Conservation (phyloP, 2,797 vertebrate species). For the Clarias pachynema region DNA sequence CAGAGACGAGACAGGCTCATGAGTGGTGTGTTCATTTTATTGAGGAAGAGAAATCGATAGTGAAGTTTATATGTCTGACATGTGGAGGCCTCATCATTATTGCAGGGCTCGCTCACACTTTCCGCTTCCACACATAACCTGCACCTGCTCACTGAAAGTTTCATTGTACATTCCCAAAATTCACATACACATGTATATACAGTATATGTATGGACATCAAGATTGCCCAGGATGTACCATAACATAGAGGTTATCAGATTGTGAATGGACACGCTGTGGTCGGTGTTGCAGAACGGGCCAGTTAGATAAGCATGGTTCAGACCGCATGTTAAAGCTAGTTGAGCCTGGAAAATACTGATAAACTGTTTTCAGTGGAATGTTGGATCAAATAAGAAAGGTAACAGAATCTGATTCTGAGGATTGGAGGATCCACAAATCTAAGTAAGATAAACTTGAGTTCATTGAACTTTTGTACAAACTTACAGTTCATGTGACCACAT, state of each 20-base stretch:
- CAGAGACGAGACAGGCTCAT: conserved; percentile 59
- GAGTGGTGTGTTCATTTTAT: conserved; percentile 66
- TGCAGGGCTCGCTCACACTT: conserved; percentile 75
- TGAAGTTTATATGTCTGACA: conserved; percentile 74
- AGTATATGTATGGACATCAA: conserved; percentile 18
- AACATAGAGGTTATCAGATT: conserved; percentile 71
- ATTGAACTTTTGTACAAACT: conserved; percentile 5
- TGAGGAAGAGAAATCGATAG: conserved; percentile 71
- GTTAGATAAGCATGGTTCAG: conserved; percentile 66
- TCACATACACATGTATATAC: background rate
- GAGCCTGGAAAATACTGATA: conserved; percentile 32
- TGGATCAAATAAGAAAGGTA: conserved; percentile 7
- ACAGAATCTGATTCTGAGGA: background rate
- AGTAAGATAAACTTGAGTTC: background rate
- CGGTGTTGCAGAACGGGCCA: conserved; percentile 66
- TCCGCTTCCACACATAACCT: conserved; percentile 66
- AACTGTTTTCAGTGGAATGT: conserved; percentile 26
- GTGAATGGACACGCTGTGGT: conserved; percentile 68
- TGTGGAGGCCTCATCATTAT: conserved; percentile 73
- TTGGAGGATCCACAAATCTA: background rate
- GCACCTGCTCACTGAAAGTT: background rate
- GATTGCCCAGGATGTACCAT: conserved; percentile 68
- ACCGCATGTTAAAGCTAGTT: conserved; percentile 23
- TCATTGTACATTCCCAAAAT: background rate
- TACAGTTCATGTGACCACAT: background rate